These are phyloP conservation scores for Carposina sasakii DNA, from an alignment of 1,140 invertebrate genomes.

Conservation along the genomic window DNA sequence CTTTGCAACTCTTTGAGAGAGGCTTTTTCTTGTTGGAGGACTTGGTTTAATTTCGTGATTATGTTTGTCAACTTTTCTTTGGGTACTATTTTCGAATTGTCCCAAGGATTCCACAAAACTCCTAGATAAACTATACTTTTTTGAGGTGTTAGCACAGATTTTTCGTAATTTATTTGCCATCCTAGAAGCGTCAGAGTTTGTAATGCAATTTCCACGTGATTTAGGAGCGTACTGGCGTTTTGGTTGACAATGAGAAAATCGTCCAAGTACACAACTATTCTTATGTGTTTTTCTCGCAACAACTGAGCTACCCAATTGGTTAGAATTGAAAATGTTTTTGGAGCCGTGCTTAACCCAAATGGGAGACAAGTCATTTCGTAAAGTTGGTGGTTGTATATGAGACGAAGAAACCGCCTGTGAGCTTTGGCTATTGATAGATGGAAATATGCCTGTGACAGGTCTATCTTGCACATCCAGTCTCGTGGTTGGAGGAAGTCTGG, in stretches of 20 bases:
- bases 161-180: constrained; percentile 13
- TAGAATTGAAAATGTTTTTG: background rate
- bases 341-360: background rate
- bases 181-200: constrained; percentile 7
- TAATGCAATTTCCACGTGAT: background rate
- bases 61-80: constrained; percentile 1
- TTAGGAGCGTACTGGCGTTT: background rate
- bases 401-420: constrained; percentile 19
- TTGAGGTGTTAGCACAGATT: background rate
- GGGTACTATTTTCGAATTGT: background rate
- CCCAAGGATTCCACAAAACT: background rate
- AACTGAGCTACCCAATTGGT: constrained; percentile 1
- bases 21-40: background rate
- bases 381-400: constrained; percentile 7
- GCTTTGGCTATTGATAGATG: constrained; percentile 26
- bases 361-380: constrained; percentile 1
- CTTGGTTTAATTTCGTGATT: background rate
- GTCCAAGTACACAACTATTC: background rate
- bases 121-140: background rate
- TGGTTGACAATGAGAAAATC: background rate
- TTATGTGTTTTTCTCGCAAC: background rate
- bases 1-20: background rate
- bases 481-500: constrained; percentile 30
- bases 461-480: constrained; percentile 2
- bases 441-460: constrained; percentile 39